Evolutionary conservation across 2,797 vertebrate species (phyloP), one percentile per base, ranked within the genome.

Genomic region (Chloroceryle amazona): DNA sequence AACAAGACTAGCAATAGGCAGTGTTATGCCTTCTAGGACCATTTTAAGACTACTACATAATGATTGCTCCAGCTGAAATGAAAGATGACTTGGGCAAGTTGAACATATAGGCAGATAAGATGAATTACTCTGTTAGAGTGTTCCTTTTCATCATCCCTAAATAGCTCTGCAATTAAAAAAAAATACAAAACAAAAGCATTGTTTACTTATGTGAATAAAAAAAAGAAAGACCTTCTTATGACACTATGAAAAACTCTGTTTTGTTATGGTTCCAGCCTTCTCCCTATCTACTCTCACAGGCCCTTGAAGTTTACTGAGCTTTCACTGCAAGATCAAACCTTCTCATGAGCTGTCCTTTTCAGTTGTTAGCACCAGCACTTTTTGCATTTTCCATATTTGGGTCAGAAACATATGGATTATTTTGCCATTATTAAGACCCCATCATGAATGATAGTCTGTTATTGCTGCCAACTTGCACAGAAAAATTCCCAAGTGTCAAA

Each of bases 51-150:
- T 89, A 80, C 68, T 86, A 7, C 63, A 23, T 92, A 88, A 88
- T 79, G 55, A 47, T 46, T 92, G 11, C 67, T 90, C 96, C 94
- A 91, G 35, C 49, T 93, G 65, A 90, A 93, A 95, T 94, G 86
- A 96, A 94, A 92, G 88, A 80, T 87, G 71, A 25, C 54, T 44
- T n/a, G 31, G 46, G 21, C 67, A 85, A 93, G 79, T 81, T 94
- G 97, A 96, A 92, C 85, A 97, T 62, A 89, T 51, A 94, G 67
- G 51, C 61, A 85, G 95, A 92, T 90, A 94, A 96, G 96, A 96
- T 28, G 35, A 82, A 97, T 95, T 93, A 26, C 78, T 39, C 54
- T 81, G 81, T 85, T 86, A 91, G 44, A 73, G 10, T 37, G 58
- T 55, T 97, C 86, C 42, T 91, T 74, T 93, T 95, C 81, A 89